Percentiles rank a stretch among this genome's conserved stretches.
Evolutionary conservation across 2,113 vertebrate genomes (phyloP).

Genomic region (Nesogale talazaci): DNA sequence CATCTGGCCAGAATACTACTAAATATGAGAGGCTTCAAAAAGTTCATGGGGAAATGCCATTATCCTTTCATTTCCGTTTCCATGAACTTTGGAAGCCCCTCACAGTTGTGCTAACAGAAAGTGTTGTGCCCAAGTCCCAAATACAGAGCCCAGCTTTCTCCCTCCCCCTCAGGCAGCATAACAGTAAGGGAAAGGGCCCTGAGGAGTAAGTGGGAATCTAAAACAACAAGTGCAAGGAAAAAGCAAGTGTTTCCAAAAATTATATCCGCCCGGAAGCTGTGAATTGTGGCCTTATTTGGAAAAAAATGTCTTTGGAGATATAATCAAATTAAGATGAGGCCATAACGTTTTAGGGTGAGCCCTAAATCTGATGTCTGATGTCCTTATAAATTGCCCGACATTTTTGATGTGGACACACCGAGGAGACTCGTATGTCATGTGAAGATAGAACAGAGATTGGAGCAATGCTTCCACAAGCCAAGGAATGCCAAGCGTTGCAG

Average conservation of each 20-base stretch:
- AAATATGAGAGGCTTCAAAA: no score
- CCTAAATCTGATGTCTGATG: not conserved
- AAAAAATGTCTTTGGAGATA: not conserved
- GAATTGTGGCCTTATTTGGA: not conserved
- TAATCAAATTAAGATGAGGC: not conserved
- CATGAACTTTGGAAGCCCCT: no score
- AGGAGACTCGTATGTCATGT: not conserved
- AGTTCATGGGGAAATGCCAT: no score
- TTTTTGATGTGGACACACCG: not conserved
- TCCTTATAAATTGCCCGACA: not conserved
- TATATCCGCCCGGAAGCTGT: not conserved
- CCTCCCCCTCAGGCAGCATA: not conserved
- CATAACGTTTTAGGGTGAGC: not conserved
- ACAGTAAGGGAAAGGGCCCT: not conserved
- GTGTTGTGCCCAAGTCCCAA: not conserved
- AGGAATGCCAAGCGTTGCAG: not conserved
- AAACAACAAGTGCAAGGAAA: not conserved
- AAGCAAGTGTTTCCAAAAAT: not conserved
- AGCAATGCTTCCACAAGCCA: not conserved
- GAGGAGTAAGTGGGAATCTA: not conserved
- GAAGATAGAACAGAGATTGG: not conserved
- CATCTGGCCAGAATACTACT: not conserved
- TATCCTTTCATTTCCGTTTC: no score
- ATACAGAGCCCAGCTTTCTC: not conserved
- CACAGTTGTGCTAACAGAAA: not conserved